Conservation (phyloP, 1,140 invertebrate species). For the Lucilia sericata region DNA sequence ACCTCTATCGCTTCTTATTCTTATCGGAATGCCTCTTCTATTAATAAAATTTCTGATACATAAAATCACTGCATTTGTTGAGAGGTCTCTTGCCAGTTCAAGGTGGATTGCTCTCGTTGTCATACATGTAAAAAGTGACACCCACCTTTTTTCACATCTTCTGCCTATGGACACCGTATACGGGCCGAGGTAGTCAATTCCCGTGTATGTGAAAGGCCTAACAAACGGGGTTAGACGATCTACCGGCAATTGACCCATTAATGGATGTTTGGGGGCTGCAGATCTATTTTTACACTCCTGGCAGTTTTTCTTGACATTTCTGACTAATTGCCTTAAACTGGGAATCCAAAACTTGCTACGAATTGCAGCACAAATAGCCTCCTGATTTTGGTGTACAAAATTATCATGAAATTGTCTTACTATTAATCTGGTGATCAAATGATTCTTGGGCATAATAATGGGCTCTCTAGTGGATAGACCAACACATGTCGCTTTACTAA, state of each 20-base stretch:
- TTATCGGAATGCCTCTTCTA: slow-evolving; percentile 32
- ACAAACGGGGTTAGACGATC: slow-evolving; percentile 46
- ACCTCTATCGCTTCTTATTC: slow-evolving; percentile 10
- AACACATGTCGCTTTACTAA: slow-evolving; percentile 9
- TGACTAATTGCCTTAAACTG: slow-evolving; percentile 20
- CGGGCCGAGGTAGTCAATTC: slow-evolving; percentile 38
- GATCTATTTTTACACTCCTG: slow-evolving; percentile 39
- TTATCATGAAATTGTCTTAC: not conserved
- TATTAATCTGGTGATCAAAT: not conserved
- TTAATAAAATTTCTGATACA: slow-evolving; percentile 46
- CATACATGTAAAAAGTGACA: not conserved
- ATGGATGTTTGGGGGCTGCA: slow-evolving; percentile 9
- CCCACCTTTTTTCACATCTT: slow-evolving; percentile 45
- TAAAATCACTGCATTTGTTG: slow-evolving; percentile 45
- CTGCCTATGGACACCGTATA: slow-evolving; percentile 40
- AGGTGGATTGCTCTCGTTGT: slow-evolving; percentile 46
- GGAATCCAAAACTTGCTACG: slow-evolving; percentile 22
- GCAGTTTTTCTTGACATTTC: slow-evolving; percentile 24
- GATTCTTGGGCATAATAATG: slow-evolving; percentile 19
- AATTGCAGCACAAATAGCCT: slow-evolving; percentile 2
- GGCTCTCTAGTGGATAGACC: not conserved
- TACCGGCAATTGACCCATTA: slow-evolving; percentile 45
- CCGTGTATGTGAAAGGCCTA: slow-evolving; percentile 46
- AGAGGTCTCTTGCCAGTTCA: slow-evolving; percentile 43
- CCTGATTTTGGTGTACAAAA: not conserved